Base-by-base conservation (phyloP, 2,888 invertebrate genomes). In the Acrobasis repandana region DNA sequence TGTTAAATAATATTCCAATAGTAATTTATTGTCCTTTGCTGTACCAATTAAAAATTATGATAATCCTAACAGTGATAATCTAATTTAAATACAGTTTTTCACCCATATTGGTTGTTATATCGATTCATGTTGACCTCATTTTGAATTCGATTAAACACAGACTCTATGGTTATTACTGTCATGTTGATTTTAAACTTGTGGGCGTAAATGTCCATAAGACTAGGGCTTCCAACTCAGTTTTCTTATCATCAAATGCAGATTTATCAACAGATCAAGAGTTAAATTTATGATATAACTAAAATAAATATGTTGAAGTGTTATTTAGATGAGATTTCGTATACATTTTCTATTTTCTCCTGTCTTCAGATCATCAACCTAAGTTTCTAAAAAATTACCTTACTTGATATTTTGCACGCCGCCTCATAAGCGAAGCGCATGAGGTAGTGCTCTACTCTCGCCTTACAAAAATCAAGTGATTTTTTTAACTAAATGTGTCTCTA, bases 1-100 rank as follows among this genome's bases (percentile, higher is more conserved):
- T 52, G 20, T 16, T 16, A 52, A 16, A 52, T 51, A 49, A 20
- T 50, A 36, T 33, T 20, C 15, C n/a, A 33, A 14, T 51, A 15
- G 15, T 33, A 14, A 33, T 51, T 50, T 1, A 47, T 6, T 16
- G 1, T 1, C 1, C 18, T 48, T 48, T 48, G 48, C 15, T 48
- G 47, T 5, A n/a, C 15, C 9, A 15, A 47, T n/a, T 43, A 43
- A 43, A 11, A 38, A 43, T 11, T 43, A 43, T 28, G 6, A 38
- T 38, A 38, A 38, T 38, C 38, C 10, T 11, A 38, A 10, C 3
- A 11, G 38, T 38, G 38, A 38, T 11, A 38, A 5, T 67, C 67
- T 67, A 70, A 71, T 69, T 51, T 36, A 52, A 36, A 34, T 15
- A 52, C 16, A 15, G 38, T 38, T 54, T 54, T 20, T 38, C 18